Conservation (phyloP, 2,113 vertebrate species). For the Sylvilagus bachmani region DNA sequence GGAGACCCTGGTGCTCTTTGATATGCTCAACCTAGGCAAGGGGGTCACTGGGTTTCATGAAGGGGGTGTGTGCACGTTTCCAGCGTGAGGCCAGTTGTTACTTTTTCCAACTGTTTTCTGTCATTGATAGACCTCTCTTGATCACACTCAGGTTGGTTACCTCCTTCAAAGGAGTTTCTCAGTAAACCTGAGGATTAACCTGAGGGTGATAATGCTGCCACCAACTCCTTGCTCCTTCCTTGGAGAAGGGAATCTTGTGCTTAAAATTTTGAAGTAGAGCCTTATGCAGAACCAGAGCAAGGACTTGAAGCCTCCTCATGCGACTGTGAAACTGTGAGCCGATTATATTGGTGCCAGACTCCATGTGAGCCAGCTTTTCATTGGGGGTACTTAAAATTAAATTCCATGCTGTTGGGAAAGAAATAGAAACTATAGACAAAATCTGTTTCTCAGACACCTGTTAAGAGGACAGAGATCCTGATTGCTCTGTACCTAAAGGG, state of each 20-base stretch:
- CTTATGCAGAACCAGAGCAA: not conserved
- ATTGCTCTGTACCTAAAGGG: not conserved
- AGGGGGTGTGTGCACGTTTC: not conserved
- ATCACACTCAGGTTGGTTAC: not conserved
- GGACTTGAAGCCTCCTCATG: not conserved
- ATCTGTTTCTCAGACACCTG: slow-evolving; percentile 28
- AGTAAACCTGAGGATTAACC: not conserved
- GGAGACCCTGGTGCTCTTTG: not conserved
- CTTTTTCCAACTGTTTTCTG: not conserved
- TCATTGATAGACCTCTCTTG: not conserved
- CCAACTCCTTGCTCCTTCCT: not conserved
- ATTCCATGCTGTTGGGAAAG: not conserved
- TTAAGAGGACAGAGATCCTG: not conserved
- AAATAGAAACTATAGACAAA: not conserved
- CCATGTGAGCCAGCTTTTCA: not conserved
- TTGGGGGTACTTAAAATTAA: slow-evolving; percentile 7
- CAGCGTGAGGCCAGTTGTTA: not conserved
- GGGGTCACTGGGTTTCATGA: not conserved
- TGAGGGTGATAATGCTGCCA: not conserved
- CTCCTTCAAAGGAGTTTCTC: not conserved
- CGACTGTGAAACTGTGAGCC: not conserved
- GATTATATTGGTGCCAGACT: not conserved
- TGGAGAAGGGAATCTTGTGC: not conserved
- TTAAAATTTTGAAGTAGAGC: not conserved
- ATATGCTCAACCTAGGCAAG: not conserved